Conservation (phyloP, 1,140 invertebrate species). For the Drosophila pseudoobscura region DNA sequence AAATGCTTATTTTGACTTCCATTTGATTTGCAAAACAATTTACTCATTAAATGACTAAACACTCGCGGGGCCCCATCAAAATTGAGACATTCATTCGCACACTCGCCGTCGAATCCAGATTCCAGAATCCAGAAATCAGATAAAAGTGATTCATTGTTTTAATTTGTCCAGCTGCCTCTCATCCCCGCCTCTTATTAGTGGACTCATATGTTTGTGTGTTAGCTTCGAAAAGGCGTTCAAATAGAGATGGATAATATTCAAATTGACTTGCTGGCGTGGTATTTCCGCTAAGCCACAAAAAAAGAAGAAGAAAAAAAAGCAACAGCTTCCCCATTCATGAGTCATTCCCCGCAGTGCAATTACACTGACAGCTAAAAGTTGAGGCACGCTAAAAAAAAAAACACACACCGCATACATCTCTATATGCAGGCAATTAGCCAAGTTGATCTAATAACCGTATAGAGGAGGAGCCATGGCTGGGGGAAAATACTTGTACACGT, state of each 20-base stretch:
- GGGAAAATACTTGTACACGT: constrained; percentile 52
- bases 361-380: constrained; percentile 31
- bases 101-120: background rate
- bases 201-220: constrained; percentile 12
- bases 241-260: constrained; percentile 7
- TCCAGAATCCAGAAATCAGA: constrained; percentile 15
- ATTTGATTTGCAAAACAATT: constrained; percentile 57
- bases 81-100: background rate
- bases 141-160: constrained; percentile 38
- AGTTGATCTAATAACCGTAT: constrained; percentile 42
- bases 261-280: constrained; percentile 46
- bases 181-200: constrained; percentile 14
- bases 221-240: constrained; percentile 18
- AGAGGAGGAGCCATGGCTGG: constrained; percentile 14
- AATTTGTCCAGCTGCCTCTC: constrained; percentile 9
- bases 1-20: constrained; percentile 25
- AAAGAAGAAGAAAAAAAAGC: constrained; percentile 1
- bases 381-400: background rate
- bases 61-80: constrained; percentile 41
- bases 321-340: constrained; percentile 52
- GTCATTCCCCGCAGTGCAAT: constrained; percentile 28
- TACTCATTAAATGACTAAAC: constrained; percentile 47
- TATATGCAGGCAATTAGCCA: constrained; percentile 54
- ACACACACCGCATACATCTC: background rate
- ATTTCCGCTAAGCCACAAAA: constrained; percentile 52